Evolutionary conservation across 2,888 invertebrate genomes (phyloP).

Genomic region (Lepidochrysops patricia): DNA sequence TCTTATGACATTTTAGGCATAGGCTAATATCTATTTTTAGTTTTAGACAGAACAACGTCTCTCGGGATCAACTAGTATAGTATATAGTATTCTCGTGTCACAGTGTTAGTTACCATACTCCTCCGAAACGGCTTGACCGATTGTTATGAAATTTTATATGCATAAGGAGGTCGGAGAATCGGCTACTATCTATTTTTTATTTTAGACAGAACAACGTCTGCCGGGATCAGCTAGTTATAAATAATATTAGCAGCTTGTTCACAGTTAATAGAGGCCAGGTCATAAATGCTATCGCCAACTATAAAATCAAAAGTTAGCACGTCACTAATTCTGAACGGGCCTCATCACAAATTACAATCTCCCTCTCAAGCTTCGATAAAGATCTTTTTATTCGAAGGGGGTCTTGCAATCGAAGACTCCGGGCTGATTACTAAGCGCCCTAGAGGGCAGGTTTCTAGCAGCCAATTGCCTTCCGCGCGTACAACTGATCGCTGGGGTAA

Average conservation of each 20-base stretch:
- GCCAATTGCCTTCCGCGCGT: slow-evolving; percentile 63
- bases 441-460: slow-evolving; percentile 65
- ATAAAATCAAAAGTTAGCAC: slow-evolving; percentile 30
- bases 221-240: too few relatives aligned
- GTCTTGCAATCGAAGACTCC: slow-evolving; percentile 58
- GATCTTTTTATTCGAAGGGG: slow-evolving; percentile 66
- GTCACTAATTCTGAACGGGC: slow-evolving; percentile 49
- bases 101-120: too few relatives aligned
- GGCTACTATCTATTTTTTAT: too few relatives aligned
- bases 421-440: slow-evolving; percentile 66
- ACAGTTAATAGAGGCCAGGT: neutral
- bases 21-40: too few relatives aligned
- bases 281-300: slow-evolving; percentile 22
- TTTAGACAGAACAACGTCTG: too few relatives aligned
- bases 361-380: slow-evolving; percentile 60
- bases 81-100: too few relatives aligned
- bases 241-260: neutral
- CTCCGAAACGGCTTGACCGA: too few relatives aligned
- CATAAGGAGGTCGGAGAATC: too few relatives aligned
- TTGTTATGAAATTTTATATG: too few relatives aligned
- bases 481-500: slow-evolving; percentile 70
- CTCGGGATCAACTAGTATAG: too few relatives aligned
- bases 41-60: too few relatives aligned
- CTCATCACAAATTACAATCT: slow-evolving; percentile 66
- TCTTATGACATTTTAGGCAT: too few relatives aligned